A percentile compares a stretch with the other conserved stretches of the same genome.
phyloP scores from a whole-genome alignment of 2,113 vertebrate species.

The Paralichthys olivaceus region DNA sequence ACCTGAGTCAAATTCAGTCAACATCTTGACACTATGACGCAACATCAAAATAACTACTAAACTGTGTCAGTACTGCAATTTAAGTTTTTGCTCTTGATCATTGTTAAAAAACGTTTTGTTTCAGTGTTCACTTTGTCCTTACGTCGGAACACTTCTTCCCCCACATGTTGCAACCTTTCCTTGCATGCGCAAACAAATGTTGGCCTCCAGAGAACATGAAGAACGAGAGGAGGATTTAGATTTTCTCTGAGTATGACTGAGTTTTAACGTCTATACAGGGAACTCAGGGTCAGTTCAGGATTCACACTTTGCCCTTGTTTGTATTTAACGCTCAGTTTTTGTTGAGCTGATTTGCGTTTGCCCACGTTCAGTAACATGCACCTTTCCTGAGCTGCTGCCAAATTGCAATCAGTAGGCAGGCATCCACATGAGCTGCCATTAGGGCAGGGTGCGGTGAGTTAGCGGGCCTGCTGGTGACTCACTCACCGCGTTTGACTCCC shows the following conservation, averaged over 20 bases:
- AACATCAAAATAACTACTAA: background rate
- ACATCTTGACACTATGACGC: background rate
- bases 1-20: background rate
- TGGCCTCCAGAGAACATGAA: conserved; percentile 51
- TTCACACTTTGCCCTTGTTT: conserved; percentile 37
- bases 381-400: conserved; percentile 59
- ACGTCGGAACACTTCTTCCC: conserved; percentile 6
- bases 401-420: conserved; percentile 67
- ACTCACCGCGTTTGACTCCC: conserved; percentile 61
- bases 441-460: conserved; percentile 47
- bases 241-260: conserved; percentile 1
- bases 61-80: background rate
- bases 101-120: conserved; percentile 1
- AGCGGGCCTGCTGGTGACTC: conserved; percentile 62
- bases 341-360: conserved; percentile 38
- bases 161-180: conserved; percentile 45
- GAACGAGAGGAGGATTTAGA: conserved; percentile 19
- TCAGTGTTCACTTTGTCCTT: conserved; percentile 6
- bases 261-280: conserved; percentile 5
- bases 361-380: conserved; percentile 56
- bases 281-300: conserved; percentile 46
- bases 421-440: conserved; percentile 62
- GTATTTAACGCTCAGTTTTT: conserved; percentile 30
- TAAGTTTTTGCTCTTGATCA: background rate
- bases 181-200: background rate